Percentiles rank a stretch among this genome's conserved stretches.
Conservation (phyloP, 2,888 invertebrate species). For the Lithophane semibrunnea region DNA sequence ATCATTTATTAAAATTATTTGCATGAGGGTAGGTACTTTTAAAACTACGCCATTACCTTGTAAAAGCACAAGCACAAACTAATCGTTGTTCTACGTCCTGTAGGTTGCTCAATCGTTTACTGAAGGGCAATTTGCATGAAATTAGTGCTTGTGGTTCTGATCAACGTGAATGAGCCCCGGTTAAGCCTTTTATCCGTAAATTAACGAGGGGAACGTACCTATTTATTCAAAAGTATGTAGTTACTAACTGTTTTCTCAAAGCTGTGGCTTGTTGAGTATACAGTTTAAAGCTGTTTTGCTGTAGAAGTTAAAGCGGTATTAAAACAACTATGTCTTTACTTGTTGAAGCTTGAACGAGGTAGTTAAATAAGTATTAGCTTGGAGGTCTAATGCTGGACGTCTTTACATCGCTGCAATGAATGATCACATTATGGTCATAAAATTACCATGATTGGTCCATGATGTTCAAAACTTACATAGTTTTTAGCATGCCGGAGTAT, state of each 20-base stretch:
- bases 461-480: no score
- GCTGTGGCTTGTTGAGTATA: conserved; percentile 23
- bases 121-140: conserved; percentile 57
- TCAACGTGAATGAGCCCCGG: conserved; percentile 34
- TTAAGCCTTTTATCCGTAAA: conserved; percentile 49
- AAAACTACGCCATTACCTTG: conserved; percentile 25
- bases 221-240: conserved; percentile 40
- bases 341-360: conserved; percentile 19
- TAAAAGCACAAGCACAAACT: conserved; percentile 17
- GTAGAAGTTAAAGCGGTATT: conserved; percentile 24
- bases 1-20: not conserved
- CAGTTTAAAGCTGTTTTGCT: conserved; percentile 36
- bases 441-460: not conserved
- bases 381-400: not conserved
- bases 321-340: conserved; percentile 39
- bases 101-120: conserved; percentile 47
- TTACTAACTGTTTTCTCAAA: conserved; percentile 53
- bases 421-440: not conserved
- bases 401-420: not conserved
- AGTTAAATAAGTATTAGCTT: conserved; percentile 9
- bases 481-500: no score
- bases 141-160: conserved; percentile 51
- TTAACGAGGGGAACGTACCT: conserved; percentile 33
- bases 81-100: conserved; percentile 1
- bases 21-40: conserved; percentile 29